Evolutionary conservation across 1,140 invertebrate species (phyloP), one percentile per base, ranked within the genome.

Genomic region (Ooceraea biroi): DNA sequence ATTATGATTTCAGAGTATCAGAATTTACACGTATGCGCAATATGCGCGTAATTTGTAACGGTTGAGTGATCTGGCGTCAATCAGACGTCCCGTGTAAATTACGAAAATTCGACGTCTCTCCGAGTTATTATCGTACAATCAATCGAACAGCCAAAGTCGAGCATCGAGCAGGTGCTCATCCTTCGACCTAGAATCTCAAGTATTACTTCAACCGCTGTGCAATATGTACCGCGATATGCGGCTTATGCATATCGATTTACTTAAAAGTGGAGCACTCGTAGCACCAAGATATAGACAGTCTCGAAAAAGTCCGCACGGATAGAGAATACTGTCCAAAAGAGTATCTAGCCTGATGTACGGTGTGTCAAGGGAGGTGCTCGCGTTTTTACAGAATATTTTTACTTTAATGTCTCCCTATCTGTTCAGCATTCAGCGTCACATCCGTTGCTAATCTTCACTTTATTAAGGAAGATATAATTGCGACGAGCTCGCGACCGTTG

Each of bases 101-200:
- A 80, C 65, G 52, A 69, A 44, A 27, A 48, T 69, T 69, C 57
- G 44, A 36, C 22, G 44, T 80, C 17, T 48, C 25, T 46, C 44
- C 58, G 27, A 19, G 22, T 69, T 46, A 17, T 55, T 46, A 69
- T 57, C 76, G 48, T 50, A 48, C 17, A 57, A 80, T 80, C 65
- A 80, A 69, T 80, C 78, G 55, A 63, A 55, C 50, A 50, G 63
- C 71, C 82, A n/a, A 65, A 74, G 19, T 61, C 72, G 80, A 74
- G 50, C 72, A 25, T 65, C 74, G 63, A 50, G 60, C 69, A 82
- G 55, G 57, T 73, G 69, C 63, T 66, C 83, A 44, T 80, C 83
- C 69, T 84, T 80, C 65, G 83, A 84, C 83, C 83, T 80, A 84
- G 76, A 84, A 84, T 84, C 80, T 71, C 76, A 71, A 68, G 83